Percentiles rank a stretch among this genome's conserved stretches.
Evolutionary conservation across 1,140 invertebrate species (phyloP).

Genomic region (Ceratosolen fusciceps): DNA sequence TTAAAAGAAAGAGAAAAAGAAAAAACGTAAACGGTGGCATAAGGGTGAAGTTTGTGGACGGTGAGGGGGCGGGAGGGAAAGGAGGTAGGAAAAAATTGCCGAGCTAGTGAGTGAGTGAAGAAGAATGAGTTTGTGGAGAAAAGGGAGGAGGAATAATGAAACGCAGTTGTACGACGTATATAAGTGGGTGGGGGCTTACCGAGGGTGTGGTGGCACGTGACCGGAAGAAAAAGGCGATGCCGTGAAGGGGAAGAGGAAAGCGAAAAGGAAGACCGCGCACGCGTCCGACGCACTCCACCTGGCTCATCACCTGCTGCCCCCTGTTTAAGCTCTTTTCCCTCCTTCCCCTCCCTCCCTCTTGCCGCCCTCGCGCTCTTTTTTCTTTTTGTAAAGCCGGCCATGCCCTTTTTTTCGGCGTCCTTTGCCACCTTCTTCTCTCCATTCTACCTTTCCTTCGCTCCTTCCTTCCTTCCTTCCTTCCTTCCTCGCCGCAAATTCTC

Average conservation of each 20-base stretch:
- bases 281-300: slow-evolving; percentile 70
- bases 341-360: slow-evolving; percentile 51
- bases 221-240: slow-evolving; percentile 59
- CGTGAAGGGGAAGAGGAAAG: background rate
- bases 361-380: slow-evolving; percentile 37
- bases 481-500: no score
- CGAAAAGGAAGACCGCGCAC: slow-evolving; percentile 61
- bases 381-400: slow-evolving; percentile 4
- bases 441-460: background rate
- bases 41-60: slow-evolving; percentile 14
- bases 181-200: slow-evolving; percentile 52
- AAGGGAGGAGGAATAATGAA: slow-evolving; percentile 52
- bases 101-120: background rate
- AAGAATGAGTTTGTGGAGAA: slow-evolving; percentile 42
- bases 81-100: slow-evolving; percentile 36
- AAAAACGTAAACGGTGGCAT: background rate
- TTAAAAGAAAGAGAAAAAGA: slow-evolving; percentile 38
- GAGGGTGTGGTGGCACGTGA: slow-evolving; percentile 63
- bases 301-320: slow-evolving; percentile 72
- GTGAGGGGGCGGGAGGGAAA: background rate
- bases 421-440: slow-evolving; percentile 49
- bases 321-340: slow-evolving; percentile 61
- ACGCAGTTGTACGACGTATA: slow-evolving; percentile 45
- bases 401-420: slow-evolving; percentile 27
- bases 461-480: slow-evolving; percentile 28